These are phyloP conservation scores for Buteo buteo DNA, from an alignment of 2,113 vertebrate species.

Conservation along the genomic window DNA sequence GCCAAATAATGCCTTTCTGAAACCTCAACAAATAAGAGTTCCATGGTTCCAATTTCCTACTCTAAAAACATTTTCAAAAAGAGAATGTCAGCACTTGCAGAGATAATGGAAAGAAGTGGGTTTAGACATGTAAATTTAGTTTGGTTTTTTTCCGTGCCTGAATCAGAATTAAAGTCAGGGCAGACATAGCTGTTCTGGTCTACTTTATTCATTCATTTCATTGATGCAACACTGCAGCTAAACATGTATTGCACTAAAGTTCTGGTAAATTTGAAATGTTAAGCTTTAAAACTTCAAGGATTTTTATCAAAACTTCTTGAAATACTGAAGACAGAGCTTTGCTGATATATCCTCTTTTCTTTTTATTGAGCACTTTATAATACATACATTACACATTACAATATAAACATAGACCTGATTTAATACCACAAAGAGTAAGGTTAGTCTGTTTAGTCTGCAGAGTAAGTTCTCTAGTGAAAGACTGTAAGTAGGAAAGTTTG, in stretches of 20 bases:
- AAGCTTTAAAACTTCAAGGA: not conserved
- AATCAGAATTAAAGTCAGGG: not conserved
- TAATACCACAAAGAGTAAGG: not conserved
- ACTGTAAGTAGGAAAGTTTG: not conserved
- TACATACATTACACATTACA: not conserved
- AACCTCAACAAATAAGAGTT: not conserved
- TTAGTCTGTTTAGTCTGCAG: not conserved
- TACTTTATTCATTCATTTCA: not conserved
- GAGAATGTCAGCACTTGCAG: not conserved
- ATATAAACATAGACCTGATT: not conserved
- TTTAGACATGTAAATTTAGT: not conserved
- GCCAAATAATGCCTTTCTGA: not conserved
- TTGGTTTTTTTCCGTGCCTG: not conserved
- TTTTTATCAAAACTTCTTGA: not conserved
- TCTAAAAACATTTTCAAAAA: not conserved
- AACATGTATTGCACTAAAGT: not conserved
- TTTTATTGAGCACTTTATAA: constrained; percentile 3
- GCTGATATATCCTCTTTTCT: not conserved
- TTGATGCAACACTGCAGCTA: not conserved
- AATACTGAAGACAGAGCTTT: not conserved
- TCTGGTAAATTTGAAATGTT: not conserved
- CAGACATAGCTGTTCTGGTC: not conserved
- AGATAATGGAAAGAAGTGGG: not conserved
- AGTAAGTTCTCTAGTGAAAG: not conserved
- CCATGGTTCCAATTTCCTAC: not conserved